Base-by-base conservation (phyloP, 2,797 vertebrate species). In the Amphiprion clarkii region DNA sequence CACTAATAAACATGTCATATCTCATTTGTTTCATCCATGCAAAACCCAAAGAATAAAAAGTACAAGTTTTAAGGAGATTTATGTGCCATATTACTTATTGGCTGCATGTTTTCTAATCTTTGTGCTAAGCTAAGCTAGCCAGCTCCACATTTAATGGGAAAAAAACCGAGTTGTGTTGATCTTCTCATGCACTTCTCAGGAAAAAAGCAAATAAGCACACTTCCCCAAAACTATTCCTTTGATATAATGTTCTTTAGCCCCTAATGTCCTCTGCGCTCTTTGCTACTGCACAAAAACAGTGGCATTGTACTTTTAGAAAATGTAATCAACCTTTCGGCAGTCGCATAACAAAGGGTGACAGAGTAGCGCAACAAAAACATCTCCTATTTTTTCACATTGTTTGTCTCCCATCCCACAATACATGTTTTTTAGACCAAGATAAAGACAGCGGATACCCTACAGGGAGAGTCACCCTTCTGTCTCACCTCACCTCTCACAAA, bases 261-360 rank as follows among this genome's bases (percentile, higher is more conserved):
- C 19, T 19, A 55, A 76, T 81, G 39, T 78, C 57, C 6, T 63
- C 46, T 60, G 12, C 66, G 55, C 42, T 74, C 27, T 56, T 72
- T 60, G 58, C 74, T 52, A 6, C 31, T 39, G 46, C 16, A 56
- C 58, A 71, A 58, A 82, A 60, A 62, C 52, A 60, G 61, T 48
- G 42, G 36, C 74, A 64, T 72, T 55, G 64, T 76, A 61, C 70
- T 76, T 81, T 75, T 39, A 14, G 62, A 58, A 77, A 82, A 83
- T 65, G 49, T 59, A 74, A 79, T 85, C 71, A 72, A 56, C 74
- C 72, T 81, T 71, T 77, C 69, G 59, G 49, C 62, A 61, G 60
- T 74, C 46, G 67, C 33, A 71, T 62, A 49, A 62, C 23, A 65
- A 46, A 81, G 57, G 61, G 40, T 74, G 63, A 74, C 48, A 46